Percentiles rank a stretch among this genome's conserved stretches.
Conservation (phyloP, 2,797 vertebrate genomes). For the Psittacula echo region DNA sequence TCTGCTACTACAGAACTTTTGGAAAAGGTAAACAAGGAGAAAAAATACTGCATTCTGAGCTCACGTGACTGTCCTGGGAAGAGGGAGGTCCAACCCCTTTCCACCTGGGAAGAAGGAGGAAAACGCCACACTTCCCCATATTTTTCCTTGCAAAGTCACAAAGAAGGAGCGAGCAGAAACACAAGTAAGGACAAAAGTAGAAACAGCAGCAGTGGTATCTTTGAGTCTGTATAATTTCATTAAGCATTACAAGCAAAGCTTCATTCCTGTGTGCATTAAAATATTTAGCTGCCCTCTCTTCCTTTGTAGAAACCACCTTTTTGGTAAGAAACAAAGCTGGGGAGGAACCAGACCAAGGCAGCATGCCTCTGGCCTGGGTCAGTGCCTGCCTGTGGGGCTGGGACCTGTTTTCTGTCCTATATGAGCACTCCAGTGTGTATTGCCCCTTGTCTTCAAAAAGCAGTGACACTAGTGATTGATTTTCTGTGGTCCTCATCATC, state of each 20-base stretch:
- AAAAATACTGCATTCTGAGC: not conserved
- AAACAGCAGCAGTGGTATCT: not conserved
- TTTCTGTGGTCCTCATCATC: not conserved
- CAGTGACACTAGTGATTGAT: not conserved
- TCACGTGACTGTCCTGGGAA: not conserved
- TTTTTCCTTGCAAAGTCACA: not conserved
- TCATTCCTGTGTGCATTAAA: not conserved
- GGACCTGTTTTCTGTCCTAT: not conserved
- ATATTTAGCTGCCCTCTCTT: not conserved
- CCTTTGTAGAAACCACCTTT: not conserved
- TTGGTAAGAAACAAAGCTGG: not conserved
- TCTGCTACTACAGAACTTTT: not conserved
- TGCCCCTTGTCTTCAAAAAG: not conserved
- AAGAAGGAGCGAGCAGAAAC: not conserved
- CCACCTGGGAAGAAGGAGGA: not conserved
- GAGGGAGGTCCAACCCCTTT: not conserved
- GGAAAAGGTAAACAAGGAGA: not conserved
- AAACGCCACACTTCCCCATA: not conserved
- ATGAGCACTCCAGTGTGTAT: not conserved
- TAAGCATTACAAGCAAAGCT: not conserved
- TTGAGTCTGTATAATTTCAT: not conserved
- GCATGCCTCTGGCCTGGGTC: accelerated
- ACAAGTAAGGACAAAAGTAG: not conserved
- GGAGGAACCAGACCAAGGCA: not conserved
- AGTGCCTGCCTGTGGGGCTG: not conserved